A percentile compares a stretch with the other conserved stretches of the same genome.
Evolutionary conservation across 2,888 invertebrate genomes (phyloP).

Genomic region (Chaitophorus viminalis): DNA sequence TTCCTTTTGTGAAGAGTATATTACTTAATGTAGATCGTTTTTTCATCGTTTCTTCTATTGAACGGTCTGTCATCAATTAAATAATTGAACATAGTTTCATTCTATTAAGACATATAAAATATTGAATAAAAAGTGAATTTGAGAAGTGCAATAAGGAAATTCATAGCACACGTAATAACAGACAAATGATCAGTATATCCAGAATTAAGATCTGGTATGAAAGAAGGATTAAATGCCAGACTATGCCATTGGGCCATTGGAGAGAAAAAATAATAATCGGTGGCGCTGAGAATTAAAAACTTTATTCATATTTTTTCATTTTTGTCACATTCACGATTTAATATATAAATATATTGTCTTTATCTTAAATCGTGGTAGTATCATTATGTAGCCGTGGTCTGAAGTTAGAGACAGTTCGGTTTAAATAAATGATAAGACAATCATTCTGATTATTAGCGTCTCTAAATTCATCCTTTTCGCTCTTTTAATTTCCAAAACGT

Average conservation of each 20-base stretch:
- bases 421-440: conserved; percentile 25
- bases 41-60: conserved; percentile 60
- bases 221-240: conserved; percentile 37
- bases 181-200: conserved; percentile 45
- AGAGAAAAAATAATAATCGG: conserved; percentile 18
- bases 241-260: conserved; percentile 41
- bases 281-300: conserved; percentile 9
- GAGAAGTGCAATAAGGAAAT: background rate
- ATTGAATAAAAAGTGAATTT: conserved; percentile 25
- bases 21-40: conserved; percentile 63
- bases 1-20: conserved; percentile 58
- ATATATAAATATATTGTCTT: too few species aligned
- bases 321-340: too few species aligned
- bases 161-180: conserved; percentile 28
- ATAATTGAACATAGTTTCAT: conserved; percentile 60
- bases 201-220: conserved; percentile 54
- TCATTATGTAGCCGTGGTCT: too few species aligned
- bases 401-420: conserved; percentile 21
- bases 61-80: conserved; percentile 62
- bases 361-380: too few species aligned
- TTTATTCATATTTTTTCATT: too few species aligned
- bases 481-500: conserved; percentile 28
- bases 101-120: conserved; percentile 63
- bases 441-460: background rate
- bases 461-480: conserved; percentile 28